Evolutionary conservation across 1,140 invertebrate species (phyloP).

Genomic region (Cyclina sinensis): DNA sequence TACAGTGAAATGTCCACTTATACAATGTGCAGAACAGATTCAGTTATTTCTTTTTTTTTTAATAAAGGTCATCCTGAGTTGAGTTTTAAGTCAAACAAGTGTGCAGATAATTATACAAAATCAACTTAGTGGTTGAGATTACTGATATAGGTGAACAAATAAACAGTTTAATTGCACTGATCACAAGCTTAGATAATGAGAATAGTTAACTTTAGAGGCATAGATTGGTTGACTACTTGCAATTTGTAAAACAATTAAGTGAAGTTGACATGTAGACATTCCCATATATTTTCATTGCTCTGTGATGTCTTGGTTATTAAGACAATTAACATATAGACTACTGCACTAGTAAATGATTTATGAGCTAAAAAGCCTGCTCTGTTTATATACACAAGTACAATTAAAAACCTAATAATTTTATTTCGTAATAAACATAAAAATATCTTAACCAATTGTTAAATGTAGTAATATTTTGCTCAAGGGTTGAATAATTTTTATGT

Average conservation of each 20-base stretch:
- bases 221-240: neutral
- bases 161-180: constrained; percentile 9
- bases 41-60: too few relatives aligned
- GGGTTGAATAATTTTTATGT: too few relatives aligned
- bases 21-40: too few relatives aligned
- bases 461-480: too few relatives aligned
- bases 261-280: constrained; percentile 17
- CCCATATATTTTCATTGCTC: constrained; percentile 16
- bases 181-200: neutral
- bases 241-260: constrained; percentile 10
- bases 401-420: too few relatives aligned
- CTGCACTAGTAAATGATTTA: constrained; percentile 7
- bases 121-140: neutral
- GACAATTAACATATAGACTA: constrained; percentile 10
- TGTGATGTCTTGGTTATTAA: neutral
- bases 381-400: too few relatives aligned
- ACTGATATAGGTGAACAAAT: neutral
- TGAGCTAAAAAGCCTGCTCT: neutral
- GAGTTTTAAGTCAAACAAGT: too few relatives aligned
- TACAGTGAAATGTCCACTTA: too few relatives aligned
- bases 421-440: too few relatives aligned
- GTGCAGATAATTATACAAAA: neutral
- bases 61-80: too few relatives aligned
- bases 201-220: neutral
- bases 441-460: too few relatives aligned